A percentile compares a stretch with the other conserved stretches of the same genome.
Evolutionary conservation across 2,888 invertebrate genomes (phyloP).

Genomic region (Drosophila rellima): DNA sequence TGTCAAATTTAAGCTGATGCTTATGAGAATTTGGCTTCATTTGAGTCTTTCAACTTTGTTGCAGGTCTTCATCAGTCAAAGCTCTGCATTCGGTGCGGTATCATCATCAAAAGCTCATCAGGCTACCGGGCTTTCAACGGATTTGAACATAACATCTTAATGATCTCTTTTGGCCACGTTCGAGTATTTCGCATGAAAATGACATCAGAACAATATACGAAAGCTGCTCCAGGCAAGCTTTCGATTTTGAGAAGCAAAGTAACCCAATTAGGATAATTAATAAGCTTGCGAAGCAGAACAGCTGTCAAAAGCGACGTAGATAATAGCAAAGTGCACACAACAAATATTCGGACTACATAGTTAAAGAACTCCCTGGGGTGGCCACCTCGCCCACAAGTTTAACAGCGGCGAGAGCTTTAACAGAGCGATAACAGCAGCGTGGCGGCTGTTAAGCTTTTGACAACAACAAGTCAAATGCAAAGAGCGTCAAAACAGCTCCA

Average conservation of each 20-base stretch:
- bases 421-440: constrained; percentile 48
- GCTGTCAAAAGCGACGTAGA: constrained; percentile 37
- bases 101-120: constrained; percentile 63
- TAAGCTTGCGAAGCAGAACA: constrained; percentile 41
- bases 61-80: constrained; percentile 12
- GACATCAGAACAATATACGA: constrained; percentile 45
- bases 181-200: constrained; percentile 28
- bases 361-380: constrained; percentile 22
- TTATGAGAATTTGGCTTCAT: constrained; percentile 11
- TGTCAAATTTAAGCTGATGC: constrained; percentile 5
- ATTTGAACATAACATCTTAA: constrained; percentile 33
- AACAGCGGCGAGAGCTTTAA: constrained; percentile 54
- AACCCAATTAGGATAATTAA: constrained; percentile 49
- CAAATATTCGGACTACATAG: constrained; percentile 22
- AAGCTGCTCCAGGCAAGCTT: constrained; percentile 18
- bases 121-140: constrained; percentile 51
- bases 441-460: constrained; percentile 52
- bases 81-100: constrained; percentile 1
- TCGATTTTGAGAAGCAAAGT: constrained; percentile 14
- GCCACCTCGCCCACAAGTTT: constrained; percentile 42
- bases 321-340: constrained; percentile 22
- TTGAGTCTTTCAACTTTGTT: constrained; percentile 1
- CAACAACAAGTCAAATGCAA: constrained; percentile 54
- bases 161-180: constrained; percentile 20
- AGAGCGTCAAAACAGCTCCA: constrained; percentile 51